These are phyloP conservation scores for Petrophora chlorosata DNA, from an alignment of 2,888 invertebrate species.

Conservation along the genomic window DNA sequence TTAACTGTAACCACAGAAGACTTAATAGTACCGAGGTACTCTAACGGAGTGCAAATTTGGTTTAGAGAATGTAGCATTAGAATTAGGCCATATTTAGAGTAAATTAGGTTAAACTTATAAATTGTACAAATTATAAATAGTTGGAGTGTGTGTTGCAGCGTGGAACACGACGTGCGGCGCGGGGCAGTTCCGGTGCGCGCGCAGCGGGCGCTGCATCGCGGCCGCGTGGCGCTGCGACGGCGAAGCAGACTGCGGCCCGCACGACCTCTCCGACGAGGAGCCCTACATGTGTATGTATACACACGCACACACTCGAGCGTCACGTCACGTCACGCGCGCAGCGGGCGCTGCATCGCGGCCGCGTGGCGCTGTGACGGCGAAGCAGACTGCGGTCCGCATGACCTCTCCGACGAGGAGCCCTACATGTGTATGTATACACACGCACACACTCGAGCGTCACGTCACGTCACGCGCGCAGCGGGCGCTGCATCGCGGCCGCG, in stretches of 20 bases:
- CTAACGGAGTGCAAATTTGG: too few species aligned
- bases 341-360: constrained; percentile 88
- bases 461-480: constrained; percentile 72
- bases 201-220: constrained; percentile 89
- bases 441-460: not conserved
- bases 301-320: not conserved
- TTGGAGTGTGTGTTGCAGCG: constrained; percentile 49
- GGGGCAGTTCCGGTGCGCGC: constrained; percentile 89
- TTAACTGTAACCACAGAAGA: too few species aligned
- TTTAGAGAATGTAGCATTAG: too few species aligned
- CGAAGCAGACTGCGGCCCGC: constrained; percentile 88
- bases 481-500: constrained; percentile 88
- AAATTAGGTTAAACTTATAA: too few species aligned
- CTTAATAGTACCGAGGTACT: too few species aligned
- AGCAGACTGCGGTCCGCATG: constrained; percentile 87
- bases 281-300: constrained; percentile 82
- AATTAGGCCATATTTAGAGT: too few species aligned
- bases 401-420: constrained; percentile 88
- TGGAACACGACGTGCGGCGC: constrained; percentile 83
- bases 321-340: constrained; percentile 59
- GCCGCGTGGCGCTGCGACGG: constrained; percentile 91
- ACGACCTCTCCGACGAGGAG: constrained; percentile 88
- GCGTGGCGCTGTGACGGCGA: constrained; percentile 92
- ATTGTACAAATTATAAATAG: too few species aligned
- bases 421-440: constrained; percentile 78